Percentiles rank a stretch among this genome's conserved stretches.
Evolutionary conservation across 2,888 invertebrate species (phyloP).

Genomic region (Himalopsyche tibetana): DNA sequence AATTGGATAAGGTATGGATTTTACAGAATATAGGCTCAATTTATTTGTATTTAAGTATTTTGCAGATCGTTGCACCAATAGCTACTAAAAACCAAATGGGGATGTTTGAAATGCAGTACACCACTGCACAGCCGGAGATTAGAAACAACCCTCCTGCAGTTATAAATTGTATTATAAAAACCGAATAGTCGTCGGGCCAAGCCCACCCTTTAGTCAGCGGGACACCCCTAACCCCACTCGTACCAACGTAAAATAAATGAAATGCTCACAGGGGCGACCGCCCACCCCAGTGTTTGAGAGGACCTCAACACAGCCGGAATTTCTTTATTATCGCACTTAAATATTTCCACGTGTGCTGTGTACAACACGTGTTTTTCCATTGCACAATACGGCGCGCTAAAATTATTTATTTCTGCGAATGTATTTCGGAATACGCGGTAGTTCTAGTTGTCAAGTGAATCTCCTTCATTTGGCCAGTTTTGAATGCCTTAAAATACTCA

Average conservation of each 20-base stretch:
- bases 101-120: constrained; percentile 42
- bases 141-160: constrained; percentile 64
- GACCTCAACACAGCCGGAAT: constrained; percentile 63
- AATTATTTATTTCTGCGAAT: constrained; percentile 46
- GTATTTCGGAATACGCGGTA: constrained; percentile 11
- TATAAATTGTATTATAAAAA: constrained; percentile 66
- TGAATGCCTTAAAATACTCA: constrained; percentile 13
- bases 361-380: constrained; percentile 62
- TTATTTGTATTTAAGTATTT: background rate
- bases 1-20: too few relatives aligned
- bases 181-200: constrained; percentile 63
- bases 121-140: constrained; percentile 63
- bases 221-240: constrained; percentile 21
- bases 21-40: too few relatives aligned
- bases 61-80: background rate
- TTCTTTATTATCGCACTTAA: constrained; percentile 66
- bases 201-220: constrained; percentile 60
- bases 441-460: background rate
- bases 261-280: constrained; percentile 58
- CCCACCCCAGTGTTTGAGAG: constrained; percentile 52
- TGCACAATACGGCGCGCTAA: constrained; percentile 50
- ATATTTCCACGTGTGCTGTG: constrained; percentile 59
- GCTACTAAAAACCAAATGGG: background rate
- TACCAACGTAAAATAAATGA: constrained; percentile 65
- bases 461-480: background rate